Evolutionary conservation across 2,797 vertebrate species (phyloP), one percentile per base, ranked within the genome.

Genomic region (Tachyglossus aculeatus): DNA sequence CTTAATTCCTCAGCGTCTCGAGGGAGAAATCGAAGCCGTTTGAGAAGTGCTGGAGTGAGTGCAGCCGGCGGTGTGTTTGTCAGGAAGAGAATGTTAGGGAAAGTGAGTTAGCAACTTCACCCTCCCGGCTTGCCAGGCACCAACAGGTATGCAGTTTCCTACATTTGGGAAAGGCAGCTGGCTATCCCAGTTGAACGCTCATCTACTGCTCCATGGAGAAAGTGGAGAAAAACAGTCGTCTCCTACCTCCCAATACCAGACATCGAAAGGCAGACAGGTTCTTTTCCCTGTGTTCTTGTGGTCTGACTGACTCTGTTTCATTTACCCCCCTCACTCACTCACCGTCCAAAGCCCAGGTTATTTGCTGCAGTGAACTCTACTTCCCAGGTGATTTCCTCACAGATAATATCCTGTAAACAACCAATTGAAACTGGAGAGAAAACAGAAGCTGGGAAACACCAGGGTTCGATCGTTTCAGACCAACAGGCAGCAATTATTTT

Each of bases 91-190:
- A 85, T 80, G 63, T 78, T 61, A 61, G 81, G 69, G 76, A 91
- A 90, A 86, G 81, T 84, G 71, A 78, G 64, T 89, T 74, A 75
- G 81, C 81, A 85, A 89, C 89, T 87, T 90, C 51, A 77, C 70
- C 75, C 31, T 67, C 69, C 33, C 57, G 34, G 65, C 73, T 82
- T 89, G 90, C 87, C 86, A 91, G 89, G 80, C 86, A 56, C 78
- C 81, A 77, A 89, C 92, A 94, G 91, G 91, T 93, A 89, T 89
- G 81, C 63, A 29, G 69, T 82, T 90, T 84, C 80, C 88, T 80
- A 84, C 90, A 91, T 86, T 90, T 90, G 83, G 90, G 89, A 90
- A 88, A 76, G 57, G 40, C 81, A 85, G 90, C 88, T 87, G 88
- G 85, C 85, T 85, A 86, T 66, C 72, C 57, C 57, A 72, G 66